Conservation (phyloP, 2,113 vertebrate species). For the Rhabdomys dilectus region DNA sequence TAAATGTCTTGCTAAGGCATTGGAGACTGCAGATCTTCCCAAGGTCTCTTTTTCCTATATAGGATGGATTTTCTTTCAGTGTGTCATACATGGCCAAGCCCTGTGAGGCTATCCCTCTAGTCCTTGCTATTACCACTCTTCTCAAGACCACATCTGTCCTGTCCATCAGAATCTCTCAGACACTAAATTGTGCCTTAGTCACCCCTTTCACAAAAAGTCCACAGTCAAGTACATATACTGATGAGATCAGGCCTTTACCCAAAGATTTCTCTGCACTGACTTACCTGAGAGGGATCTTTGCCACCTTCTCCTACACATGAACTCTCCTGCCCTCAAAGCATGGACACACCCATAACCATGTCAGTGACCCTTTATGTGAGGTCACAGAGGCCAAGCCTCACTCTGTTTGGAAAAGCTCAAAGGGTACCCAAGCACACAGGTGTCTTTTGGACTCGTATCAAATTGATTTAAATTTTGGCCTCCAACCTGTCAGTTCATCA, state of each 20-base stretch:
- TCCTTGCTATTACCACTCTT: background rate
- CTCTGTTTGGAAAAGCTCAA: background rate
- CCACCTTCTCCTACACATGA: background rate
- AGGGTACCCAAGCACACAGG: background rate
- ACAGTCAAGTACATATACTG: background rate
- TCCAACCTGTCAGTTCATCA: background rate
- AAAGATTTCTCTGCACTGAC: background rate
- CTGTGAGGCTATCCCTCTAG: background rate
- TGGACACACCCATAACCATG: background rate
- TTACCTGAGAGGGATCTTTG: background rate
- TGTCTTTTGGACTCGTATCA: background rate
- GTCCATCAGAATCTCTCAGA: background rate
- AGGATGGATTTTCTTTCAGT: background rate
- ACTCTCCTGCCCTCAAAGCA: background rate
- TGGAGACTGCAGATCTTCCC: background rate
- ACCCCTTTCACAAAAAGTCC: background rate
- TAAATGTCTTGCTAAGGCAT: too few species aligned
- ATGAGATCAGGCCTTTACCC: background rate
- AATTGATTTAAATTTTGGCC: background rate
- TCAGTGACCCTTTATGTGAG: background rate
- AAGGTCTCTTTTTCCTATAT: background rate
- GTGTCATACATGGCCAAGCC: background rate
- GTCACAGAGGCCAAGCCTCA: background rate
- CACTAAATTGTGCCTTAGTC: background rate
- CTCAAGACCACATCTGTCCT: background rate